Base-by-base conservation (phyloP, 1,140 invertebrate genomes). In the Halesus radiatus region DNA sequence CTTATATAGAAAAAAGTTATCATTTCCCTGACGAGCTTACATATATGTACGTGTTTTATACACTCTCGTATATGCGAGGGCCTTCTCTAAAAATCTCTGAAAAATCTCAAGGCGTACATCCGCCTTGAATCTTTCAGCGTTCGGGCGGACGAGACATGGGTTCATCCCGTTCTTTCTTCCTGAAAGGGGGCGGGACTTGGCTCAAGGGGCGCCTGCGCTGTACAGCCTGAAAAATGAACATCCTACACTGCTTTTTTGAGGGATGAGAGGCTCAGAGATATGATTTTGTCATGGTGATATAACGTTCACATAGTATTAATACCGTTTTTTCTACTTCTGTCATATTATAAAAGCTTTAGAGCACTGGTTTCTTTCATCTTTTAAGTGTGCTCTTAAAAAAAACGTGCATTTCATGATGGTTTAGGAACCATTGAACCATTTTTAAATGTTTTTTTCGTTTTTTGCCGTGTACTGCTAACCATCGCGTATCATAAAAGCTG, bases 51-150 rank as follows among this genome's bases (percentile, higher is more conserved):
- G 37, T 45, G 37, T 10, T 56, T 37, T 15, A 4, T 45, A 32
- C 66, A 7, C 8, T 0, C 37, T 23, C 32, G n/a, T 23, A 50
- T 45, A 52, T 70, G 32, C 37, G 13, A 13, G 45, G 20, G 45
- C n/a, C 66, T 18, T 7, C 66, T 20, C 29, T 13, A 37, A 52
- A 70, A 70, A 70, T 70, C 66, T 70, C 32, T 45, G 66, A 70
- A 70, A 70, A 70, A 70, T 70, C 37, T 70, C 66, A 45, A 70
- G 37, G 66, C 66, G 66, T 70, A 20, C 37, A 70, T 70, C 66
- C 66, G 23, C 45, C 37, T 70, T 7, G 16, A 23, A 7, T 50
- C 45, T 70, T 23, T 20, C 32, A 50, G 18, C 37, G 7, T 70
- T 45, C 29, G 18, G 29, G 18, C 18, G 8, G 22, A 29, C 10